A percentile compares a stretch with the other conserved stretches of the same genome.
Conservation (phyloP, 2,797 vertebrate genomes). For the Smutsia gigantea region DNA sequence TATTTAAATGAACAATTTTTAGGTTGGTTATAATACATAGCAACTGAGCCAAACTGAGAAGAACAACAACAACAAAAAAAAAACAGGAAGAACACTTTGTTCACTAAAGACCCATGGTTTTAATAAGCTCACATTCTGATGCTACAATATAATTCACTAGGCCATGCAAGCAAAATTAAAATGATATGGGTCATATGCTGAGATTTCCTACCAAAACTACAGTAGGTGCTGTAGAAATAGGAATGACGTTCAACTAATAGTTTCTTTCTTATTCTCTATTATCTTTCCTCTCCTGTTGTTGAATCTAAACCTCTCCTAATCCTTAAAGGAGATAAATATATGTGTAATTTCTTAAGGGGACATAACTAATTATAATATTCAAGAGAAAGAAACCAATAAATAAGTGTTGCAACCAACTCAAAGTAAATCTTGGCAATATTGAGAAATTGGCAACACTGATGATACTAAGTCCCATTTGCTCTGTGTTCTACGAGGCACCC, state of each 20-base stretch:
- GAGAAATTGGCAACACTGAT: not conserved
- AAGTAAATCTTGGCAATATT: not conserved
- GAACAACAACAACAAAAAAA: not conserved
- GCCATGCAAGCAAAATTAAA: not conserved
- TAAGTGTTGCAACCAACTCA: not conserved
- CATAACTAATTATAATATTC: not conserved
- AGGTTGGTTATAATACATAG: slow-evolving; percentile 52
- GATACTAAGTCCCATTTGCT: not conserved
- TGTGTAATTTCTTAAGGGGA: not conserved
- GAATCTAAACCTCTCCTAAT: not conserved
- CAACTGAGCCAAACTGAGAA: slow-evolving; percentile 3
- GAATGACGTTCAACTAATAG: not conserved
- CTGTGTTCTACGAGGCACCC: rapidly evolving
- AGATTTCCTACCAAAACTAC: not conserved
- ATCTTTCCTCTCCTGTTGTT: not conserved
- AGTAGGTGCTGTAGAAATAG: not conserved
- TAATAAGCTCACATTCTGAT: slow-evolving; percentile 1
- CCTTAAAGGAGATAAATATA: not conserved
- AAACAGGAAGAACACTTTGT: not conserved
- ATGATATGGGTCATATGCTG: not conserved
- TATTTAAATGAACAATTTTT: slow-evolving; percentile 58
- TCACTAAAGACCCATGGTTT: not conserved
- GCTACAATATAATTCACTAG: not conserved
- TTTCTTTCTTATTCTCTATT: not conserved
- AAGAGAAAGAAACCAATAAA: not conserved